Base-by-base conservation (phyloP, 2,113 vertebrate genomes). In the Blennius ocellaris region DNA sequence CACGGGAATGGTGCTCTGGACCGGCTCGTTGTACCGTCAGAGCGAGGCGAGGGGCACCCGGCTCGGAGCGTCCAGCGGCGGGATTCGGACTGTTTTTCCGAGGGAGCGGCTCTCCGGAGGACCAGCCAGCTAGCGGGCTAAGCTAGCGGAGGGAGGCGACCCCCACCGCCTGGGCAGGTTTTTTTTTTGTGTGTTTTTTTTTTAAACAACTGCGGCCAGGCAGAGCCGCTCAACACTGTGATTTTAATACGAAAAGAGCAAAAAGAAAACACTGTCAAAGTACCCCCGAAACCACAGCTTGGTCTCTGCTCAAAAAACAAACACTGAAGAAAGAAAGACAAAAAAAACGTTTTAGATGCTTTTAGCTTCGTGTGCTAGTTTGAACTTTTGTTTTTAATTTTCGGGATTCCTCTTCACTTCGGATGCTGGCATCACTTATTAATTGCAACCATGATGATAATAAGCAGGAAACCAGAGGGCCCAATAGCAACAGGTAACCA, bases 401-500 rank as follows among this genome's bases (percentile, higher is more conserved):
- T 62, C 11, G 59, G 81, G 68, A 80, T 67, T 55, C 61, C 53
- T 11, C 8, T 63, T n/a, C 12, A 43, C 71, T 78, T 90, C 83
- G 90, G 86, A 94, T 94, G 92, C 85, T 90, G 92, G 87, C 85
- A 80, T 82, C 84, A 84, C 65, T 30, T 8, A 37, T 76, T 67
- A 64, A 53, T 50, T 69, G 81, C 79, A 89, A 82, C 30, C 88
- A 95, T 95, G 90, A 96, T 96, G 96, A 94, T 96, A 82, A 91
- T 96, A 85, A 95, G 94, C 92, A 94, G 95, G 87, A 96, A 96
- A 89, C 93, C 94, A 81, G 95, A 96, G 87, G 95, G 93, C 69
- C 94, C 95, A 49, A 94, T 96, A 73, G 87, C 93, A 49, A 94
- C 95, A 93, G 95, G 96, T 96, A 94, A 92, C 51, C 39, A 78